phyloP scores from a whole-genome alignment of 1,140 invertebrate species.

The Riptortus pedestris region DNA sequence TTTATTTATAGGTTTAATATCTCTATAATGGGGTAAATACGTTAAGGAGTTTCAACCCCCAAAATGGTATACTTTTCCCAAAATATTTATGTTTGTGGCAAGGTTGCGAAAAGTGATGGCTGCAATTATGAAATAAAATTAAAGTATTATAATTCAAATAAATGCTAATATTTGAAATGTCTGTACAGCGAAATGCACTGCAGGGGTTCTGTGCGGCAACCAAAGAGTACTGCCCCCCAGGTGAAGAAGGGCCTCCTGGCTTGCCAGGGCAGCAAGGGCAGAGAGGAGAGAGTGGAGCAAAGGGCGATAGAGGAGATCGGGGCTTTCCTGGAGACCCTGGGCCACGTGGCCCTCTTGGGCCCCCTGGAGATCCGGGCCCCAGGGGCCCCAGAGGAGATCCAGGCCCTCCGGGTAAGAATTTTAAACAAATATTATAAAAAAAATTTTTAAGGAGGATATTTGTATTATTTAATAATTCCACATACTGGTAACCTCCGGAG shows the following conservation, averaged over 20 bases:
- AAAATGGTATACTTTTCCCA: no score
- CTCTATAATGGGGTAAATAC: no score
- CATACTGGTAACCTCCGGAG: no score
- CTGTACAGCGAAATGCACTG: constrained; percentile 51
- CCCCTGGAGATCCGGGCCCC: constrained; percentile 47
- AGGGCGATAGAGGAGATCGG: constrained; percentile 45
- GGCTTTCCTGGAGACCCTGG: constrained; percentile 41
- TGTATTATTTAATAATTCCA: no score
- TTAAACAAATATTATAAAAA: not conserved
- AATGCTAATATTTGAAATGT: no score
- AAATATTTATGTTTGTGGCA: no score
- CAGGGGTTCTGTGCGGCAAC: constrained; percentile 64
- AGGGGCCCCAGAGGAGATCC: constrained; percentile 47
- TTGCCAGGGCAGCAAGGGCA: constrained; percentile 48
- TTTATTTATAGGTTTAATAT: no score
- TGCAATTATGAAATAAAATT: no score
- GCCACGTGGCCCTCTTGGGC: constrained; percentile 44
- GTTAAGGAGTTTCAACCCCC: no score
- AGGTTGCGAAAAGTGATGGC: no score
- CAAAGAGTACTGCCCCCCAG: constrained; percentile 69
- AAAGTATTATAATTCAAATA: no score
- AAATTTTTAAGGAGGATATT: no score
- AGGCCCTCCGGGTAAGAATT: constrained; percentile 44
- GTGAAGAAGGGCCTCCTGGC: constrained; percentile 53
- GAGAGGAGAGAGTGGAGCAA: constrained; percentile 36